Base-by-base conservation (phyloP, 2,888 invertebrate genomes). In the Drosophila trichaetosa region DNA sequence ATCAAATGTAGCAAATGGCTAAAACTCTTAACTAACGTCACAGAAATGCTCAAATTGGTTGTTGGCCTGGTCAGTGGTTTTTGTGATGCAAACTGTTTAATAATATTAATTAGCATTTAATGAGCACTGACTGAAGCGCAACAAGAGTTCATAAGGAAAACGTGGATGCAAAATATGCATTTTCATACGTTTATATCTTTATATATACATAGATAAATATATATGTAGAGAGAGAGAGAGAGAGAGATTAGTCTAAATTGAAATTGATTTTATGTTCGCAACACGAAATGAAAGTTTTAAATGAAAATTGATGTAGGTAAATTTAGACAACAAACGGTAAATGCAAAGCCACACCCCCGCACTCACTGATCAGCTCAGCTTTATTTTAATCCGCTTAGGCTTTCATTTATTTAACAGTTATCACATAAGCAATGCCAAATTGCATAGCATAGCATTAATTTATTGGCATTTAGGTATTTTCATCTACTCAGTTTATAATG, bases 241-340 rank as follows among this genome's bases (percentile, higher is more conserved):
- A 54, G 6, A 69, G 79, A 82, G 79, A 82, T 80, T 80, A 69
- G 61, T 64, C 48, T 51, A 79, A 80, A 80, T 82, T 82, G 79
- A 80, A 82, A 80, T 82, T 75, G 80, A 82, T 82, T 80, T 80
- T 81, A 48, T 63, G 62, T 29, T 27, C 60, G 67, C 64, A 57
- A 60, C 48, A 54, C 56, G 57, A 57, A 79, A 64, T 68, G 56
- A 62, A 73, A 62, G 70, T 65, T 75, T 80, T 61, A 78, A 80
- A 78, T 78, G 57, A 74, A 80, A 71, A 82, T 80, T 80, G 79
- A 80, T 80, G 79, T 73, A 49, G 77, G 73, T 64, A 54, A 67
- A 69, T 42, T 63, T 11, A 6, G 57, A 69, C 33, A 24, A 36
- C 38, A 36, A 49, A 24, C 40, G 18, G 54, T 3, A 29, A 42